A percentile compares a stretch with the other conserved stretches of the same genome.
phyloP scores from a whole-genome alignment of 2,888 invertebrate genomes.

The Griposia aprilina region DNA sequence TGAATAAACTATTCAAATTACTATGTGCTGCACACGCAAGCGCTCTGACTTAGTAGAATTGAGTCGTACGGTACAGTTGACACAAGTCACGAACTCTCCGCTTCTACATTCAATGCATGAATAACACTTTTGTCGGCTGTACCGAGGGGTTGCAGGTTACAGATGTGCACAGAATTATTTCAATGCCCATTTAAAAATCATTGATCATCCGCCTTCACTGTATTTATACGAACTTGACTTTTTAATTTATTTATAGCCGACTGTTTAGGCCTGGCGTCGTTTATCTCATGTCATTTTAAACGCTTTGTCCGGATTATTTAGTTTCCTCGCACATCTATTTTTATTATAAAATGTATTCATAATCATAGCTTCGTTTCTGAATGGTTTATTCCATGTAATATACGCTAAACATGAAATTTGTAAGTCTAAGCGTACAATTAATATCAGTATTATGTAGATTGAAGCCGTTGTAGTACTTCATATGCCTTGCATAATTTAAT shows the following conservation, averaged over 20 bases:
- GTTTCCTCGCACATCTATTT: constrained; percentile 40
- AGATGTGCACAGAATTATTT: constrained; percentile 68
- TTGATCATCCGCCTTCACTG: constrained; percentile 61
- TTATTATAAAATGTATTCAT: constrained; percentile 41
- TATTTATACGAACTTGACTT: constrained; percentile 55
- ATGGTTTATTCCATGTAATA: constrained; percentile 40
- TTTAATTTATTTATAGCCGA: constrained; percentile 54
- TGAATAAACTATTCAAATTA: constrained; percentile 79
- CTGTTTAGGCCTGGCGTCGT: constrained; percentile 53
- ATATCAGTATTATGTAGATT: constrained; percentile 59
- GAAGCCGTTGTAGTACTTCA: constrained; percentile 43
- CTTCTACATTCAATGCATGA: constrained; percentile 70
- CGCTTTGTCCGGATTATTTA: constrained; percentile 51
- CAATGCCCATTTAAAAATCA: constrained; percentile 64
- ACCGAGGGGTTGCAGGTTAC: constrained; percentile 69
- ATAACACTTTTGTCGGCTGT: constrained; percentile 67
- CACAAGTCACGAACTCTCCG: constrained; percentile 72
- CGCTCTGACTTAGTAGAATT: constrained; percentile 73
- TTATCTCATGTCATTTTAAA: constrained; percentile 58
- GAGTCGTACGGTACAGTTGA: constrained; percentile 69
- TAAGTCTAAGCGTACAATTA: constrained; percentile 57
- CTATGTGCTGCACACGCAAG: constrained; percentile 70
- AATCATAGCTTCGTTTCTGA: constrained; percentile 25
- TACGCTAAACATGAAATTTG: constrained; percentile 44
- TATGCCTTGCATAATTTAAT: constrained; percentile 58